Evolutionary conservation across 2,113 vertebrate species (phyloP).

Genomic region (Helogale parvula): DNA sequence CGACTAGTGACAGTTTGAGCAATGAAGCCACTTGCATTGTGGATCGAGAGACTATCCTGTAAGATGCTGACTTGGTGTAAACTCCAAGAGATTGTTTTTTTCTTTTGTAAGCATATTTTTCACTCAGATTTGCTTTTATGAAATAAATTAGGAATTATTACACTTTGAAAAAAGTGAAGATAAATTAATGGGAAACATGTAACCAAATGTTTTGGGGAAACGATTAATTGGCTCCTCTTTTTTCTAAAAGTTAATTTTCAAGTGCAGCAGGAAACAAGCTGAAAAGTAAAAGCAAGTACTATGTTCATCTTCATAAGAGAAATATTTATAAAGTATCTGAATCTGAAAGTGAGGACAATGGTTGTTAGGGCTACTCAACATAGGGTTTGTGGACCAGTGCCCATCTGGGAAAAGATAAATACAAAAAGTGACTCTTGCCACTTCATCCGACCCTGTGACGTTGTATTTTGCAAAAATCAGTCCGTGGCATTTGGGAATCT

Average conservation of each 20-base stretch:
- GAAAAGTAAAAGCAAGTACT: constrained; percentile 9
- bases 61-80: not conserved
- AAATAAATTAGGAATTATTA: constrained; percentile 3
- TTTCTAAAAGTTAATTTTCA: constrained; percentile 27
- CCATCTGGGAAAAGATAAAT: not conserved
- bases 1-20: not conserved
- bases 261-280: not conserved
- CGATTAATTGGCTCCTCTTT: not conserved
- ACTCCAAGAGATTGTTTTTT: not conserved
- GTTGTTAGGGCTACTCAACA: not conserved
- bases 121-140: not conserved
- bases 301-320: not conserved
- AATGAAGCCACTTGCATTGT: not conserved
- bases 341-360: constrained; percentile 11
- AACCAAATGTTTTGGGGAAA: constrained; percentile 13
- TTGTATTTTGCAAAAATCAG: constrained; percentile 35
- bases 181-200: constrained; percentile 7
- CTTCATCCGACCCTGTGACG: not conserved
- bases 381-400: not conserved
- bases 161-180: not conserved
- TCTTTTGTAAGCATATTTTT: constrained; percentile 30
- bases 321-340: constrained; percentile 20
- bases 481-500: not conserved
- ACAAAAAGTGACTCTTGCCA: not conserved
- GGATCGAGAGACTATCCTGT: not conserved